phyloP scores from a whole-genome alignment of 2,888 invertebrate species.

The Dendrolimus pini region DNA sequence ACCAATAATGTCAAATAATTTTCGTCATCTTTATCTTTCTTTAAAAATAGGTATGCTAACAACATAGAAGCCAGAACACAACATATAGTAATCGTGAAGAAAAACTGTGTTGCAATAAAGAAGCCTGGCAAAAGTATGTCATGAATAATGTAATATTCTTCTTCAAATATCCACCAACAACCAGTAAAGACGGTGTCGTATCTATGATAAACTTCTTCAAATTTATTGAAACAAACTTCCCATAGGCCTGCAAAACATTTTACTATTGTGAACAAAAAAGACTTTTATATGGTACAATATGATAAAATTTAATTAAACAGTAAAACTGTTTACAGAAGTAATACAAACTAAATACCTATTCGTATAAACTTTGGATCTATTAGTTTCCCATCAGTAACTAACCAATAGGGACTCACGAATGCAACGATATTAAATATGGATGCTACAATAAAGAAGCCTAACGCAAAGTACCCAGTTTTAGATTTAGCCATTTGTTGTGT shows the following conservation, averaged over 20 bases:
- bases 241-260: conserved; percentile 83
- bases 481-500: conserved; percentile 74
- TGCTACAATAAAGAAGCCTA: conserved; percentile 79
- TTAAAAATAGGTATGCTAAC: conserved; percentile 83
- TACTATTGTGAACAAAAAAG: neutral
- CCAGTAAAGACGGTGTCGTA: conserved; percentile 90
- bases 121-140: conserved; percentile 93
- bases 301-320: too few species aligned
- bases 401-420: conserved; percentile 92
- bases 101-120: conserved; percentile 95
- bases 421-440: conserved; percentile 86
- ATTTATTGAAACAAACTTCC: conserved; percentile 95
- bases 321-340: too few species aligned
- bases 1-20: conserved; percentile 84
- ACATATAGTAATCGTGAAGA: conserved; percentile 92
- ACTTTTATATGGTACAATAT: too few species aligned
- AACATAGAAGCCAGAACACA: conserved; percentile 85
- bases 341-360: conserved; percentile 75
- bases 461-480: conserved; percentile 79
- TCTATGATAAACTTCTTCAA: conserved; percentile 89
- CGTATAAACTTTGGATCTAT: conserved; percentile 86
- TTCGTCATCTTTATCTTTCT: conserved; percentile 85
- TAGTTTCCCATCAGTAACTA: conserved; percentile 87
- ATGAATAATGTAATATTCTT: conserved; percentile 96
- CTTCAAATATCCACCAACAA: conserved; percentile 98